Percentiles rank a stretch among this genome's conserved stretches.
phyloP scores from a whole-genome alignment of 2,113 vertebrate species.

The Pollimyrus isidori region DNA sequence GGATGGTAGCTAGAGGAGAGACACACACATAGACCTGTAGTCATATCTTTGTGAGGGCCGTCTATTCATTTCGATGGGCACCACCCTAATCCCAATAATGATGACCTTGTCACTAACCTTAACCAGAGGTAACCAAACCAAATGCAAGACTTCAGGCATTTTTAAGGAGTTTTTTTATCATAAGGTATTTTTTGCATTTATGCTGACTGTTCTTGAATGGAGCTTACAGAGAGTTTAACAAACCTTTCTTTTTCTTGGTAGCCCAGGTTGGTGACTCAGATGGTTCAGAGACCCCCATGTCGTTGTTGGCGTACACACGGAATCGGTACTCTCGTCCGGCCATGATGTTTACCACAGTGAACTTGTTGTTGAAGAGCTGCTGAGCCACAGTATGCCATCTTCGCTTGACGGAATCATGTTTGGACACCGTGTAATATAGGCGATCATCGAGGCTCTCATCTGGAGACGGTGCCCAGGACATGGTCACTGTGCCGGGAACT shows the following conservation, averaged over 20 bases:
- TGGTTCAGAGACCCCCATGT: constrained; percentile 64
- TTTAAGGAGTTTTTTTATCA: no score
- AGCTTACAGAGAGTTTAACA: not conserved
- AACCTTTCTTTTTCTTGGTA: constrained; percentile 53
- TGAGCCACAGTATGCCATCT: constrained; percentile 65
- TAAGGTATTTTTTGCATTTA: not conserved
- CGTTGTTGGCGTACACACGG: constrained; percentile 73
- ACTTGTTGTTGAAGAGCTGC: constrained; percentile 74
- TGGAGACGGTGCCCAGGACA: constrained; percentile 70
- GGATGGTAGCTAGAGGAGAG: no score
- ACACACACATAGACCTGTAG: not conserved
- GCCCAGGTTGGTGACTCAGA: constrained; percentile 72
- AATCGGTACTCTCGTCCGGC: constrained; percentile 75
- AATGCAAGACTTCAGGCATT: no score
- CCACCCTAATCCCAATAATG: no score
- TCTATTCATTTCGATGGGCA: not conserved
- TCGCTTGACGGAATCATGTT: constrained; percentile 58
- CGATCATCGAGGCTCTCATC: constrained; percentile 65
- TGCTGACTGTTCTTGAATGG: not conserved
- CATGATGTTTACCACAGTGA: constrained; percentile 66
- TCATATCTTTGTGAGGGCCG: not conserved
- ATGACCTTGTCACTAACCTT: no score
- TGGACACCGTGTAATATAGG: constrained; percentile 69
- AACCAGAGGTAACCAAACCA: no score
- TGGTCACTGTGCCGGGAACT: constrained; percentile 66